Evolutionary conservation across 2,888 invertebrate genomes (phyloP).

Genomic region (Chymomyza amoena): DNA sequence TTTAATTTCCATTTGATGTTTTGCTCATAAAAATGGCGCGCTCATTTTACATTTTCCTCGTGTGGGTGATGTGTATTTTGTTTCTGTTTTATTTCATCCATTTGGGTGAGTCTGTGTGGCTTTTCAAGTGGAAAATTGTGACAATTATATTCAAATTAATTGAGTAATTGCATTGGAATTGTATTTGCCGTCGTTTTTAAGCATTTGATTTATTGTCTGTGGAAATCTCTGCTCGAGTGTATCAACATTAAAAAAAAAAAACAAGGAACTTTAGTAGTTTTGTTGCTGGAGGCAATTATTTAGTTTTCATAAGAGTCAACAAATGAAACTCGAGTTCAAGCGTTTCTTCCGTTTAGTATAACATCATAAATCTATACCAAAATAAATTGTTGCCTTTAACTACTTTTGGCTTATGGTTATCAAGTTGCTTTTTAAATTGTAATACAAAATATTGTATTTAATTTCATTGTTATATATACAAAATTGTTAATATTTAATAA

Average conservation of each 20-base stretch:
- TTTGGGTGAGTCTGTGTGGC: slow-evolving; percentile 44
- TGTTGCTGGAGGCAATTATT: neutral
- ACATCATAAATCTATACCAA: neutral
- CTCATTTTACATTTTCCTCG: slow-evolving; percentile 41
- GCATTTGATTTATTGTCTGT: slow-evolving; percentile 64
- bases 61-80: slow-evolving; percentile 10
- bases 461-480: too few species aligned
- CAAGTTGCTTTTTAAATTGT: too few species aligned
- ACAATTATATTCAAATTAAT: slow-evolving; percentile 76
- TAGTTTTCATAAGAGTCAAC: neutral
- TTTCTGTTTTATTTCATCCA: slow-evolving; percentile 56
- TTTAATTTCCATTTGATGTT: slow-evolving; percentile 67
- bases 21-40: slow-evolving; percentile 56
- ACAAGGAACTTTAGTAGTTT: neutral
- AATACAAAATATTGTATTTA: too few species aligned
- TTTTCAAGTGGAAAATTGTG: slow-evolving; percentile 73
- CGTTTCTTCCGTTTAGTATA: neutral
- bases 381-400: too few species aligned
- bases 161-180: slow-evolving; percentile 60
- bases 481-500: too few species aligned
- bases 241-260: neutral
- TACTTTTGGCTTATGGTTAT: too few species aligned
- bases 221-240: slow-evolving; percentile 38
- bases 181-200: slow-evolving; percentile 36
- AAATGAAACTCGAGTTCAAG: neutral